Evolutionary conservation across 2,113 vertebrate genomes (phyloP).

Genomic region (Syngnathoides biaculeatus): DNA sequence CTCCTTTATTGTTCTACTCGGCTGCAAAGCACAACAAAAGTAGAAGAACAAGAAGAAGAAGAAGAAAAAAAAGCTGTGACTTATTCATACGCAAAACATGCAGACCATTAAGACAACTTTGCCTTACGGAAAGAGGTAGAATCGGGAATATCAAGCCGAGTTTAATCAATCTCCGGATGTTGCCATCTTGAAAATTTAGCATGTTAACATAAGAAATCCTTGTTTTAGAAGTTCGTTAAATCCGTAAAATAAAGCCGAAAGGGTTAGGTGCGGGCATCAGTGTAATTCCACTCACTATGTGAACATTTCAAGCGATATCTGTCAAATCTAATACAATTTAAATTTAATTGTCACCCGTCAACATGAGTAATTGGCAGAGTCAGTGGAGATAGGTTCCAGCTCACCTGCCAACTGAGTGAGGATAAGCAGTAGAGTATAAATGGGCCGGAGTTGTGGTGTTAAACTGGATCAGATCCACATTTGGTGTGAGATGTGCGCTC

Average conservation of each 20-base stretch:
- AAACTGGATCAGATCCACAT: neutral
- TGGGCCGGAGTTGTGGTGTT: neutral
- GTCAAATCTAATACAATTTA: no score
- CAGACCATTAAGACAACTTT: neutral
- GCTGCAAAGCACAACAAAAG: constrained; percentile 18
- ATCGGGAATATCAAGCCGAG: neutral
- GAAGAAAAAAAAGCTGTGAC: neutral
- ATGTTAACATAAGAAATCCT: no score
- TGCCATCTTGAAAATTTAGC: neutral
- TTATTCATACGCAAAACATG: constrained; percentile 7
- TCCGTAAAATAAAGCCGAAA: neutral
- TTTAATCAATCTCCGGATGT: neutral
- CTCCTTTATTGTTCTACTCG: constrained; percentile 45
- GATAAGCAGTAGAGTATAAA: no score
- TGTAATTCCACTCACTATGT: neutral
- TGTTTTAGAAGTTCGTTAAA: neutral
- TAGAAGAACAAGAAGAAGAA: constrained; percentile 9
- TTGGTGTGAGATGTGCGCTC: no score
- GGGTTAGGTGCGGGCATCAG: neutral
- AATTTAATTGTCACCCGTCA: neutral
- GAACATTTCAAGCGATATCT: neutral
- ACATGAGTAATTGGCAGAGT: neutral
- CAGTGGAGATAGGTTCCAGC: no score
- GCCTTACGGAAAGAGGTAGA: neutral
- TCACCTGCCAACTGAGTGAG: no score